Base-by-base conservation (phyloP, 2,113 vertebrate genomes). In the Petroica traversi region DNA sequence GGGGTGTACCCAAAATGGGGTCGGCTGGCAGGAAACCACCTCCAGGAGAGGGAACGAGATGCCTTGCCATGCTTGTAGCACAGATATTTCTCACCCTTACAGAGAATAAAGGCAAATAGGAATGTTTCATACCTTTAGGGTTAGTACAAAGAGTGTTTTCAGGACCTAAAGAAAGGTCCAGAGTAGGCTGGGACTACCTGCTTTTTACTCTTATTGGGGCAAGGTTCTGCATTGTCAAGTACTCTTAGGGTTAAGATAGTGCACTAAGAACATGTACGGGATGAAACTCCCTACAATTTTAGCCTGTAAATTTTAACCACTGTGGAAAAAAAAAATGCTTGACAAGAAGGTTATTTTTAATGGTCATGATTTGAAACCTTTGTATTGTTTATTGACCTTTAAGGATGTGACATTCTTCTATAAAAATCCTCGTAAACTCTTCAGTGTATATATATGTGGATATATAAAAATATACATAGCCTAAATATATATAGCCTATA, bases 371-470 rank as follows among this genome's bases (percentile, higher is more conserved):
- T 77, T 88, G 64, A 96, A 95, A 77, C 34, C 19, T 49, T 87
- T 68, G 19, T 54, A 31, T 72, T 72, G 25, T 91, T 82, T 95
- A 72, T 29, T 85, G 93, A 91, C 94, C 93, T 96, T 86, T 95
- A 94, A 95, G 91, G 36, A 96, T 59, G 52, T 84, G 72, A 92
- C 59, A 80, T 85, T 85, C 63, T 90, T 94, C 87, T 80, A n/a
- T 63, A 95, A 94, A 95, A 89, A 93, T 83, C 43, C 43, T 88
- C 95, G 64, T 77, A 95, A 96, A 93, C 20, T 88, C 89, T 90
- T 88, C 79, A 88, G 63, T 76, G 67, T 83, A 55, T 89, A 67
- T 89, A 68, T 28, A 63, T 78, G 58, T 28, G 46, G 41, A 62
- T 82, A 93, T 83, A 89, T 89, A 94, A 5, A 95, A 92, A 97